Percentiles rank a stretch among this genome's conserved stretches.
Conservation (phyloP, 2,113 vertebrate genomes). For the Oryzias woworae region DNA sequence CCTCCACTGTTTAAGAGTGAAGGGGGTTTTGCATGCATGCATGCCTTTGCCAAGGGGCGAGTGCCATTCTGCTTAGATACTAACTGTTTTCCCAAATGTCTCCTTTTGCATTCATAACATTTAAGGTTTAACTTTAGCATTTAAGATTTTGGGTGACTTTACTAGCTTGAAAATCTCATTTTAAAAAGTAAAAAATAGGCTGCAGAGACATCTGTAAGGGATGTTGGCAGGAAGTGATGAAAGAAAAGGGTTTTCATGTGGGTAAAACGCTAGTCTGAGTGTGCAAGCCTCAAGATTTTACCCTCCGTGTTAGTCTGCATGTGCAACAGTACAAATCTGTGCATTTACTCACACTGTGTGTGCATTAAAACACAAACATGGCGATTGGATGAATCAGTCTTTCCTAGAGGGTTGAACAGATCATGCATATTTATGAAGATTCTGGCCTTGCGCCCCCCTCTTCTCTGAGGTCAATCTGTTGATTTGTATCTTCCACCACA, state of each 20-base stretch:
- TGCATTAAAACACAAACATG: background rate
- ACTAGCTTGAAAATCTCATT: too few species aligned
- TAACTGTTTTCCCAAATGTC: background rate
- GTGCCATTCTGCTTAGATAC: slow-evolving; percentile 31
- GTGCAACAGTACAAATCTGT: slow-evolving; percentile 2
- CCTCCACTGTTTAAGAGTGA: slow-evolving; percentile 13
- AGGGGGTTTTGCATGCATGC: background rate
- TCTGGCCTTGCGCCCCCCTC: too few species aligned
- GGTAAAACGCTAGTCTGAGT: background rate
- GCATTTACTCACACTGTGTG: background rate
- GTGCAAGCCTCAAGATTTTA: background rate
- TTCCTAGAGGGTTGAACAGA: slow-evolving; percentile 28
- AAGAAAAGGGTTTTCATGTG: background rate
- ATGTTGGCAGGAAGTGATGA: too few species aligned
- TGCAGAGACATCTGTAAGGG: too few species aligned
- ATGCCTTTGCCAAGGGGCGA: slow-evolving; percentile 41
- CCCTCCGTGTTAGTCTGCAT: background rate
- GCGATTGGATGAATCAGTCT: slow-evolving; percentile 28
- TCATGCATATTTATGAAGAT: slow-evolving; percentile 37
- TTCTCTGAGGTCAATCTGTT: slow-evolving; percentile 17
- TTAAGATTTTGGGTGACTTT: too few species aligned
- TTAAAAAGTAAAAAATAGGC: too few species aligned
- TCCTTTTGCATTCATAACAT: too few species aligned
- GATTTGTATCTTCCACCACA: slow-evolving; percentile 52
- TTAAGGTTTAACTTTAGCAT: too few species aligned